Evolutionary conservation across 2,797 vertebrate genomes (phyloP).

Genomic region (Anguilla obscura): DNA sequence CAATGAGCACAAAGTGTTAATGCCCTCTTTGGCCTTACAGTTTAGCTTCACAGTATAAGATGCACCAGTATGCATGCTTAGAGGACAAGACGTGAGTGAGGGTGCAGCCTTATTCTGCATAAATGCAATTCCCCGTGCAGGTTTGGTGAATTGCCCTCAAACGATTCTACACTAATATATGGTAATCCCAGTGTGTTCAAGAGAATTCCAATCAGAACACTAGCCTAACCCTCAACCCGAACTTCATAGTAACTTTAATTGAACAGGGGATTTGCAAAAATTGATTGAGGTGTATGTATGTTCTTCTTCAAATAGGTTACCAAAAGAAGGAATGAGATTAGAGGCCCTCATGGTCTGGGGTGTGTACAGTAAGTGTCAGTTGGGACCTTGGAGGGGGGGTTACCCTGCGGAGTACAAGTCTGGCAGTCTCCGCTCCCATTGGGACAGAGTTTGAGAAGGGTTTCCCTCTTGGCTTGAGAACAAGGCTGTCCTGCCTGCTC

Average conservation of each 20-base stretch:
- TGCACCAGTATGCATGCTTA: background rate
- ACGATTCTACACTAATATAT: constrained; percentile 2
- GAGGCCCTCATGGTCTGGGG: background rate
- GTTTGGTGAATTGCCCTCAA: background rate
- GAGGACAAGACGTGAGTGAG: background rate
- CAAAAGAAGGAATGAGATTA: background rate
- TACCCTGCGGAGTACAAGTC: background rate
- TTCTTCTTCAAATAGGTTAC: background rate
- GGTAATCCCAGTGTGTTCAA: background rate
- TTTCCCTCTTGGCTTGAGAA: background rate
- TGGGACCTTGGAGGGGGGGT: background rate
- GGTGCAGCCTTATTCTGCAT: background rate
- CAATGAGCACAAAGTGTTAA: constrained; percentile 27
- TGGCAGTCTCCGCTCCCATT: background rate
- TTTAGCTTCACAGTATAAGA: background rate
- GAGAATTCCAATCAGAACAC: background rate
- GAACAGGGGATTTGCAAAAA: background rate
- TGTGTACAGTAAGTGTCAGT: background rate
- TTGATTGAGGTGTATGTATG: background rate
- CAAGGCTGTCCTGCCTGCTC: background rate
- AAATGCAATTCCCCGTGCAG: background rate
- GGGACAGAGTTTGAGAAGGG: background rate
- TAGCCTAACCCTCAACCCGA: background rate
- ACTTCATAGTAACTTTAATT: background rate
- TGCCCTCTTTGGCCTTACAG: constrained; percentile 5